Evolutionary conservation across 2,797 vertebrate species (phyloP), one percentile per base, ranked within the genome.

Genomic region (Manis pentadactyla): DNA sequence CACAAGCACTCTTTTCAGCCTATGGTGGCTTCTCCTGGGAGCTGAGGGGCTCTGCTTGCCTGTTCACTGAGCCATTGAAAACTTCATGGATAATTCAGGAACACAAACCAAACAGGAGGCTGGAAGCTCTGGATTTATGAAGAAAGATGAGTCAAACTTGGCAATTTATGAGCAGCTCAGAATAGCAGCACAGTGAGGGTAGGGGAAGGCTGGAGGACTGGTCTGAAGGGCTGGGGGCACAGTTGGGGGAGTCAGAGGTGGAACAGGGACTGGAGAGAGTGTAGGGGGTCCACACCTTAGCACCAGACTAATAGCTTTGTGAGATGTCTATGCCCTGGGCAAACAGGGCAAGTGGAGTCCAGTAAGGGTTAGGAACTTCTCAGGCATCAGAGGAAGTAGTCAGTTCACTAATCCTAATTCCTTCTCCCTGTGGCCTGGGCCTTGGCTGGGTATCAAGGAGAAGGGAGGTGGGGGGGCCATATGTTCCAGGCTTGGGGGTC

Each of bases 81-180:
- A 97, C 87, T 94, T 97, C 97, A 94, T 97, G 93, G 97, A 96
- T 97, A 94, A 97, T 97, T 97, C 96, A 97, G 69, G 85, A 95
- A 95, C 95, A 96, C 90, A 96, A 97, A 96, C 97, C 97, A 97
- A 96, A 94, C 25, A 94, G 85, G 87, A 92, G 92, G 63, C 82
- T 96, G 88, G 93, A 97, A 95, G 84, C 92, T 96, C 90, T 89
- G 87, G 78, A 97, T 97, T 98, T 97, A 97, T 97, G 95, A 90
- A 94, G 95, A 94, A 96, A 97, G 96, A 95, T 92, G 96, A 97
- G 95, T 89, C 92, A 88, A 94, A 97, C 63, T 63, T 90, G 63
- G 64, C 55, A 71, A 95, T 95, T 95, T 96, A 95, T 92, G 94
- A 88, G 78, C 61, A 75, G 73, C 78, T 96, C 85, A 77, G 84